Percentiles rank a stretch among this genome's conserved stretches.
Conservation (phyloP, 2,797 vertebrate genomes). For the Anolis apletophallus region DNA sequence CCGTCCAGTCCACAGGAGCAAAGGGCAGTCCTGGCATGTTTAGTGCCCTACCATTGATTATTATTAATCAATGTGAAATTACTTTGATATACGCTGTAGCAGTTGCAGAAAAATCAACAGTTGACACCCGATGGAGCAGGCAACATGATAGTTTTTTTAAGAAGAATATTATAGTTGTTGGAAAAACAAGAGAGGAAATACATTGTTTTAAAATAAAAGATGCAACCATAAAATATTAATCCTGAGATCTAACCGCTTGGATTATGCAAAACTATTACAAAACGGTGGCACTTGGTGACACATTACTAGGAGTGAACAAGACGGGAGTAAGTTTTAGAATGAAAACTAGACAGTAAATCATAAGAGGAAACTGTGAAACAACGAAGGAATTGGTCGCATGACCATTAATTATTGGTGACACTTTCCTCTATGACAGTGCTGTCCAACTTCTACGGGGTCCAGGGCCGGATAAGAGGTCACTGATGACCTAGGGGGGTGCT, state of each 20-base stretch:
- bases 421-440: not conserved
- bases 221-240: not conserved
- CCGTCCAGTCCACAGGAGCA: too few relatives aligned
- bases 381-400: not conserved
- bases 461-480: too few relatives aligned
- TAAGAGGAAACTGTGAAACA: not conserved
- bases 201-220: not conserved
- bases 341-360: not conserved
- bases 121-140: not conserved
- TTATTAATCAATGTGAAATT: too few relatives aligned
- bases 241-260: too few relatives aligned
- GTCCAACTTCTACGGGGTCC: too few relatives aligned
- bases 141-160: not conserved
- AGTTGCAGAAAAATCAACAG: not conserved
- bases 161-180: too few relatives aligned
- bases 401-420: slow-evolving; percentile 4
- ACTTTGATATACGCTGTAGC: not conserved
- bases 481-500: too few relatives aligned
- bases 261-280: not conserved
- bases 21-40: too few relatives aligned
- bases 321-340: not conserved
- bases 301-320: not conserved
- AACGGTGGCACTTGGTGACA: not conserved
- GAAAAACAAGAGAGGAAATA: not conserved
- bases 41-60: too few relatives aligned